These are phyloP conservation scores for Platyrinchus mystaceus DNA, from an alignment of 2,797 vertebrate species.

Conservation along the genomic window DNA sequence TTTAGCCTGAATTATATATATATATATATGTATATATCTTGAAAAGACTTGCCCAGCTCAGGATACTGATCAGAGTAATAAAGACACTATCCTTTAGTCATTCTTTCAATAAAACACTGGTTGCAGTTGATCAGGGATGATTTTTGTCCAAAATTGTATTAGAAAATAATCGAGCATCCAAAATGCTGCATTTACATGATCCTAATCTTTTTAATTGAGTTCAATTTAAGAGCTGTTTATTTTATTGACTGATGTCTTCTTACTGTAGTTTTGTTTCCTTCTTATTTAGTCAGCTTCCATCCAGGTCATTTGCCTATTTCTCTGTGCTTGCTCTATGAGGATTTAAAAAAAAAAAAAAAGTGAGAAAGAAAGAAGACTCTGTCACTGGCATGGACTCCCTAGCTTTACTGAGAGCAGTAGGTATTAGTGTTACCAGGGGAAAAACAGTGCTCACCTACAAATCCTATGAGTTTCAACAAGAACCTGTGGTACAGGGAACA, in stretches of 20 bases:
- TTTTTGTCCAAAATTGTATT: not conserved
- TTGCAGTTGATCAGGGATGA: not conserved
- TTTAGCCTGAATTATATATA: not conserved
- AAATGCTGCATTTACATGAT: not conserved
- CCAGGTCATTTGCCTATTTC: fast-evolving
- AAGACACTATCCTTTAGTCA: not conserved
- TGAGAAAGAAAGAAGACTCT: not conserved
- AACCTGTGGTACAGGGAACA: not conserved
- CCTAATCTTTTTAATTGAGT: not conserved
- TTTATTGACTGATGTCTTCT: not conserved
- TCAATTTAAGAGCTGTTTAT: not conserved
- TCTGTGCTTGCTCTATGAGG: not conserved
- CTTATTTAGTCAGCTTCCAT: not conserved
- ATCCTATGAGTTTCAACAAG: not conserved
- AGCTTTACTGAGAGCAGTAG: not conserved
- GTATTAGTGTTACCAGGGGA: not conserved
- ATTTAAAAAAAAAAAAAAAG: not conserved
- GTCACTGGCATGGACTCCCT: not conserved
- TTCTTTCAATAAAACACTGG: not conserved
- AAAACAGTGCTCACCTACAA: not conserved
- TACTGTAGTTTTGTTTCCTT: not conserved
- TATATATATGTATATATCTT: not conserved
- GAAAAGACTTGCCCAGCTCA: not conserved
- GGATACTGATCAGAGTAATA: not conserved
- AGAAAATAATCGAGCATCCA: not conserved